phyloP scores from a whole-genome alignment of 2,888 invertebrate genomes.

The Drosophila ustulata region DNA sequence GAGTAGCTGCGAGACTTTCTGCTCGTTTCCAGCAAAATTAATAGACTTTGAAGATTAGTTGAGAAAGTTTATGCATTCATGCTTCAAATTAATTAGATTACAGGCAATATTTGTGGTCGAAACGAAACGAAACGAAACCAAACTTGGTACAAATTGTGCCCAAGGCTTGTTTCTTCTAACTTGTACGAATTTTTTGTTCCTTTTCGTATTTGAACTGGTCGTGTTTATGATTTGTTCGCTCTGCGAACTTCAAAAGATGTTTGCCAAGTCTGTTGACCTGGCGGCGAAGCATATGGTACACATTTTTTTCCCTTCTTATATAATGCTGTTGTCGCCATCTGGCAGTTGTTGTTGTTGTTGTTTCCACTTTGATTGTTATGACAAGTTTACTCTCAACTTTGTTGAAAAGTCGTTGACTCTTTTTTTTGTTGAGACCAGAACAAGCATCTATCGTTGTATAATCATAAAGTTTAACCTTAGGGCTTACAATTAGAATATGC shows the following conservation, averaged over 20 bases:
- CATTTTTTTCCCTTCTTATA: conserved; percentile 19
- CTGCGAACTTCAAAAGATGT: conserved; percentile 22
- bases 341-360: conserved; percentile 22
- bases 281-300: conserved; percentile 35
- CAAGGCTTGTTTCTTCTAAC: not conserved
- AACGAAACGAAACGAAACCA: conserved; percentile 27
- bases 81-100: conserved; percentile 76
- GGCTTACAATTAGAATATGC: not conserved
- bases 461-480: conserved; percentile 7
- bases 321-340: conserved; percentile 47
- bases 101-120: conserved; percentile 51
- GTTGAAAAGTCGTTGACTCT: conserved; percentile 22
- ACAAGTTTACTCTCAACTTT: conserved; percentile 25
- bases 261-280: conserved; percentile 23
- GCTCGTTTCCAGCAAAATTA: conserved; percentile 37
- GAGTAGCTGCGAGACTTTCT: not conserved
- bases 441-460: conserved; percentile 5
- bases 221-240: conserved; percentile 24
- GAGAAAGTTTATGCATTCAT: conserved; percentile 55
- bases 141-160: conserved; percentile 25
- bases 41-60: conserved; percentile 60
- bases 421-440: conserved; percentile 5
- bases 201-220: conserved; percentile 8
- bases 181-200: conserved; percentile 13
- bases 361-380: conserved; percentile 26